Evolutionary conservation across 2,797 vertebrate genomes (phyloP), one percentile per base, ranked within the genome.

Genomic region (Tenualosa ilisha): DNA sequence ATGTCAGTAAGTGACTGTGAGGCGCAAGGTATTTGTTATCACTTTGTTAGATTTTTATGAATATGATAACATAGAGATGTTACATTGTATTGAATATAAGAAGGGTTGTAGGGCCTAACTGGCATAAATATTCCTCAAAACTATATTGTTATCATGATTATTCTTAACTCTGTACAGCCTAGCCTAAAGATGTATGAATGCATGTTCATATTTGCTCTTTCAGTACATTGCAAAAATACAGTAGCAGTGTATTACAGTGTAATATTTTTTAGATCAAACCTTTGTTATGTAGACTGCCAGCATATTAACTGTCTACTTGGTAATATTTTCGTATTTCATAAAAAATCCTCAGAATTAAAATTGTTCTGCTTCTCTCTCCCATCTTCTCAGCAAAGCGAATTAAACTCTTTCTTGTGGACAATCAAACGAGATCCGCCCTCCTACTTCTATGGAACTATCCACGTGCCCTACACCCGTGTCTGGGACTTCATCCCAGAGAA

Each of bases 371-470:
- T 82, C 5, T 63, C 46, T 40, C 12, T 84, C 91, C 40, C 24
- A 11, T 17, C 61, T 1, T 89, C 87, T 6, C 84, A 97, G 97
- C 97, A 98, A 96, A 96, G 91, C 0, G 94, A 98, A 86, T 92
- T 98, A 20, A 98, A 97, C 92, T 99, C 96, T 82, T 98, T 98
- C 93, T 92, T 98, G 87, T 98, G 97, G 97, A 97, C 96, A 37
- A 97, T 98, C 91, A 97, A 97, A 90, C 93, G 96, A 81, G 96
- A 98, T 81, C 97, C 96, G 0, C 97, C 96, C 0, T 97, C 97
- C 13, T 97, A 97, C 91, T 97, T 97, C 89, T 98, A 97, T 59
- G 97, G 97, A 82, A 98, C 96, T 1, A 97, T 97, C 92, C 97
- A 97, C 0, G 97, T 98, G 17, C 97, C 96, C 0, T 97, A 98